Evolutionary conservation across 2,797 vertebrate genomes (phyloP).

Genomic region (Argyrosomus regius): DNA sequence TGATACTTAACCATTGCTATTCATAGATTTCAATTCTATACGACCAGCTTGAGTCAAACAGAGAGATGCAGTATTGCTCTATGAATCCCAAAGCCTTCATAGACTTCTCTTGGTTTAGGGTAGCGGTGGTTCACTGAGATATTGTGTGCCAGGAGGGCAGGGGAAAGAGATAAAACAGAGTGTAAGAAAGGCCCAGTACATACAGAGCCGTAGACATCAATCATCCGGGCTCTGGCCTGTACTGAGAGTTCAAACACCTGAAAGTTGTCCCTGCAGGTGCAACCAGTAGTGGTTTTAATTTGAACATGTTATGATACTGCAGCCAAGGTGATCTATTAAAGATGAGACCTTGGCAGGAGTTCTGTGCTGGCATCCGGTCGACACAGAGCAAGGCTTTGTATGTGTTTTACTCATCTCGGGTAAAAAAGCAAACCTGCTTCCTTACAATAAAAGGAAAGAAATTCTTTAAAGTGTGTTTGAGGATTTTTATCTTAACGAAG

Average conservation of each 20-base stretch:
- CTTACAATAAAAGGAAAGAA: constrained; percentile 22
- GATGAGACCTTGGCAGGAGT: constrained; percentile 73
- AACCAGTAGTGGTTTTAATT: constrained; percentile 71
- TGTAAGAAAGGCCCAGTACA: constrained; percentile 44
- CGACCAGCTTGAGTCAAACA: neutral
- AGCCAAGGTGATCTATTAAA: constrained; percentile 73
- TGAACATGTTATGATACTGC: constrained; percentile 61
- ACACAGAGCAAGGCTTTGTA: constrained; percentile 18
- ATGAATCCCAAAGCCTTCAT: constrained; percentile 23
- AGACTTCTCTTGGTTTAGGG: constrained; percentile 36
- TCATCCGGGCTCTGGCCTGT: constrained; percentile 41
- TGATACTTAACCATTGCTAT: neutral
- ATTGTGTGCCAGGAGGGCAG: constrained; percentile 35
- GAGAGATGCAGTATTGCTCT: constrained; percentile 26
- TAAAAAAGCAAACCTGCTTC: constrained; percentile 24
- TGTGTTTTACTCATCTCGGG: constrained; percentile 27
- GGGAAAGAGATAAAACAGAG: constrained; percentile 52
- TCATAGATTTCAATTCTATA: constrained; percentile 5
- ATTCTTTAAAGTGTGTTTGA: constrained; percentile 11
- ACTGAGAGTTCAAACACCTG: constrained; percentile 57
- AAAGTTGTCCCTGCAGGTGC: constrained; percentile 50
- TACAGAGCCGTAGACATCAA: constrained; percentile 50
- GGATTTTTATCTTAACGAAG: constrained; percentile 3
- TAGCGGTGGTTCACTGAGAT: constrained; percentile 45
- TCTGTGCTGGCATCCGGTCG: constrained; percentile 49